These are phyloP conservation scores for Meda fulgida DNA, from an alignment of 2,797 vertebrate species.

Conservation along the genomic window DNA sequence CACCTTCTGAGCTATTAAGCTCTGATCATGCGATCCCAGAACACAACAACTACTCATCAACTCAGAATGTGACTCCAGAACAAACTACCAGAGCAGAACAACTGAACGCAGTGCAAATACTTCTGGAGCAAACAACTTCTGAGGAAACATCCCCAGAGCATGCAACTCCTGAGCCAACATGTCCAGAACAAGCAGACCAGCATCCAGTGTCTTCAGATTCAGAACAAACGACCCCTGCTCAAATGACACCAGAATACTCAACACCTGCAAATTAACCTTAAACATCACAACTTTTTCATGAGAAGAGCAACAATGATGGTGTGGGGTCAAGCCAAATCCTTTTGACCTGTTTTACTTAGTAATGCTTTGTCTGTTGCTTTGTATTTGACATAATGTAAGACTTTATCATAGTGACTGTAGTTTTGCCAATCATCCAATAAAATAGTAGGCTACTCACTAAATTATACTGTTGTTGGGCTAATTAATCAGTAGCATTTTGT, in stretches of 20 bases:
- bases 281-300: neutral
- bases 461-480: neutral
- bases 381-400: slow-evolving; percentile 1
- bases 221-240: neutral
- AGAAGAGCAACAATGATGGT: neutral
- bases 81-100: neutral
- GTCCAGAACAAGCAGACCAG: neutral
- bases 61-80: slow-evolving; percentile 11
- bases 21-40: slow-evolving; percentile 10
- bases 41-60: neutral
- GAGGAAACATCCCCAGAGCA: slow-evolving; percentile 6
- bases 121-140: neutral
- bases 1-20: neutral
- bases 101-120: neutral
- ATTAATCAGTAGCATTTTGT: neutral
- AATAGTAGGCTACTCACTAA: neutral
- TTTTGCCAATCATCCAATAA: slow-evolving; percentile 16
- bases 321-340: neutral
- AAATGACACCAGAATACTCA: neutral
- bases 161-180: neutral
- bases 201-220: neutral
- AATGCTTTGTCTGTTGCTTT: neutral
- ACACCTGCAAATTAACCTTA: neutral
- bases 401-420: neutral
- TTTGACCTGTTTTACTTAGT: neutral